A percentile compares a stretch with the other conserved stretches of the same genome.
phyloP scores from a whole-genome alignment of 35 echinoderm and acorn worm species.

The Ophioderma brevispina region DNA sequence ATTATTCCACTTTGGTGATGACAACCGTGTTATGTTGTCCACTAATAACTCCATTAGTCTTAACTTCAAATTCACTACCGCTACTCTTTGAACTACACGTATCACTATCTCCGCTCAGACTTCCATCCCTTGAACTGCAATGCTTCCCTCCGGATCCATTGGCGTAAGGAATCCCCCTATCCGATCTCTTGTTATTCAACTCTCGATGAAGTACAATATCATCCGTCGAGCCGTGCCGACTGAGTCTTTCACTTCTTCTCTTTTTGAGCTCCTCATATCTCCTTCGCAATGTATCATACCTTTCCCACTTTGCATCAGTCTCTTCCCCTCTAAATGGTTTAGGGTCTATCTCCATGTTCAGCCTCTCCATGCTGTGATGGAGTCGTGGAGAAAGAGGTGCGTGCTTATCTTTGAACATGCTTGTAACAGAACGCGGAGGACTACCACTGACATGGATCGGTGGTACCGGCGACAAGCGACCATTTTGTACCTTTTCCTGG shows the following conservation, averaged over 20 bases:
- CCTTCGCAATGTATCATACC: constrained; percentile 78
- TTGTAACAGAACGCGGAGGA: constrained; percentile 12
- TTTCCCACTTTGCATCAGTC: constrained; percentile 67
- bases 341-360: constrained; percentile 43
- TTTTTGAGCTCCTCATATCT: constrained; percentile 76
- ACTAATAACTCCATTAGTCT: neutral
- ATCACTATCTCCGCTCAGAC: neutral
- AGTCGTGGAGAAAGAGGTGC: constrained; percentile 35
- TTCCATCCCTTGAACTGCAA: neutral
- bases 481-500: constrained; percentile 47
- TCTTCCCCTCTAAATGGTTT: constrained; percentile 36
- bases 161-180: neutral
- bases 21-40: neutral
- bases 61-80: neutral
- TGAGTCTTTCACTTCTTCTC: neutral
- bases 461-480: constrained; percentile 5
- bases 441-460: constrained; percentile 25
- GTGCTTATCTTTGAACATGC: constrained; percentile 16
- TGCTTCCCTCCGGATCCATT: neutral
- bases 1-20: neutral
- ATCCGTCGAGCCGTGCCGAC: neutral
- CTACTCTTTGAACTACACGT: neutral
- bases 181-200: neutral
- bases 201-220: constrained; percentile 1
- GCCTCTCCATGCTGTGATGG: constrained; percentile 53